A percentile compares a stretch with the other conserved stretches of the same genome.
Evolutionary conservation across 2,888 invertebrate species (phyloP).

Genomic region (Embidobia sp.): DNA sequence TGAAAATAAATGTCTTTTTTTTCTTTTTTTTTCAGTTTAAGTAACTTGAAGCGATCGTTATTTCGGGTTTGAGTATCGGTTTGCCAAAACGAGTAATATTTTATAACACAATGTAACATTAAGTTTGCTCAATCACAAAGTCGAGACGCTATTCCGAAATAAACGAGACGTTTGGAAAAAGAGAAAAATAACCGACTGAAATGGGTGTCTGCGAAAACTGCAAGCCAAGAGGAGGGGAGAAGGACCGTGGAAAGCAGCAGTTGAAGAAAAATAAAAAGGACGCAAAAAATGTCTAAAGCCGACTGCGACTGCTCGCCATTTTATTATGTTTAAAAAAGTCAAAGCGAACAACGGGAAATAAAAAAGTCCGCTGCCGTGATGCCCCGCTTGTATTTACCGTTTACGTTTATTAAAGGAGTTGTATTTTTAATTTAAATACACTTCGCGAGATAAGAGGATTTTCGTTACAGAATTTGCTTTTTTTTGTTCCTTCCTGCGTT

Average conservation of each 20-base stretch:
- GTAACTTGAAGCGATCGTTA: not conserved
- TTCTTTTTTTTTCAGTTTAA: not conserved
- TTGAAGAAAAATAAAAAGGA: conserved; percentile 37
- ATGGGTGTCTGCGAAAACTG: conserved; percentile 62
- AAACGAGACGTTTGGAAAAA: conserved; percentile 65
- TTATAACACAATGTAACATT: conserved; percentile 54
- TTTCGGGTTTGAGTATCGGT: conserved; percentile 3
- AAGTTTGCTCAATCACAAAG: conserved; percentile 56
- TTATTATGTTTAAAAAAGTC: conserved; percentile 36
- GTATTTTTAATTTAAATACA: conserved; percentile 29
- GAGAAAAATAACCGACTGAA: conserved; percentile 56
- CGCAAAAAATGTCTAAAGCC: conserved; percentile 34
- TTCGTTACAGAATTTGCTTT: too few species aligned
- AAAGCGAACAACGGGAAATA: conserved; percentile 32
- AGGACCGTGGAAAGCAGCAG: conserved; percentile 47
- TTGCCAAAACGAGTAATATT: conserved; percentile 29
- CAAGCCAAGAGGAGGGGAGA: conserved; percentile 48
- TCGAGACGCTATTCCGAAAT: conserved; percentile 55
- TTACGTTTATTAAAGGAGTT: conserved; percentile 42
- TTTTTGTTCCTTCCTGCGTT: too few species aligned
- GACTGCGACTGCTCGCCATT: conserved; percentile 22
- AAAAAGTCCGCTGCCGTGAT: conserved; percentile 14
- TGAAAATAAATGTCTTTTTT: too few species aligned
- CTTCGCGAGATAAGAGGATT: too few species aligned
- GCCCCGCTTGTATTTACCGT: conserved; percentile 36